Percentiles rank a stretch among this genome's conserved stretches.
phyloP scores from a whole-genome alignment of 2,888 invertebrate species.

The Subacronicta megacephala region DNA sequence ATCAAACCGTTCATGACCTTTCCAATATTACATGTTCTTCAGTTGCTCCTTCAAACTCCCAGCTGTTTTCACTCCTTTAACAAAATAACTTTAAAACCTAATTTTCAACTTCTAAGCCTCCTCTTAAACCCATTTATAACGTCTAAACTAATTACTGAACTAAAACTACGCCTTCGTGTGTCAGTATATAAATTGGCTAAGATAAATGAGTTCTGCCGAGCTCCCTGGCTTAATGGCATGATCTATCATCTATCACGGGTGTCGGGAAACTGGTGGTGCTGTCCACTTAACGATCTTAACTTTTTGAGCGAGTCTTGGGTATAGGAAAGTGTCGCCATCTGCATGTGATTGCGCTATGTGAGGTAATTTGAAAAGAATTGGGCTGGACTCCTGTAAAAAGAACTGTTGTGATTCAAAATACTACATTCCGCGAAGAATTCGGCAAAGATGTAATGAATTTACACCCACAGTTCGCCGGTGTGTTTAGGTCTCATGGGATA shows the following conservation, averaged over 20 bases:
- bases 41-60: conserved; percentile 7
- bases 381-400: too few species aligned
- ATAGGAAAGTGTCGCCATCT: conserved; percentile 21
- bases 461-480: too few species aligned
- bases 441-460: too few species aligned
- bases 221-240: conserved; percentile 54
- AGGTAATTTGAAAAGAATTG: background rate
- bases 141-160: conserved; percentile 53
- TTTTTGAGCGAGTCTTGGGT: conserved; percentile 30
- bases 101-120: conserved; percentile 49
- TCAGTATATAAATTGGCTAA: conserved; percentile 60
- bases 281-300: conserved; percentile 44
- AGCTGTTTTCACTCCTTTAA: conserved; percentile 6
- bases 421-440: too few species aligned
- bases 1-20: background rate
- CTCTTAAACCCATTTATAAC: conserved; percentile 55
- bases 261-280: conserved; percentile 34
- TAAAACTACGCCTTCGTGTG: conserved; percentile 44
- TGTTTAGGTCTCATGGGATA: too few species aligned
- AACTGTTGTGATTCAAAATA: too few species aligned
- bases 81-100: conserved; percentile 42
- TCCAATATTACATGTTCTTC: background rate
- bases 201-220: conserved; percentile 55
- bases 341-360: conserved; percentile 15
- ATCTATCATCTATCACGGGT: conserved; percentile 56